Base-by-base conservation (phyloP, 2,888 invertebrate species). In the Teleogryllus oceanicus region DNA sequence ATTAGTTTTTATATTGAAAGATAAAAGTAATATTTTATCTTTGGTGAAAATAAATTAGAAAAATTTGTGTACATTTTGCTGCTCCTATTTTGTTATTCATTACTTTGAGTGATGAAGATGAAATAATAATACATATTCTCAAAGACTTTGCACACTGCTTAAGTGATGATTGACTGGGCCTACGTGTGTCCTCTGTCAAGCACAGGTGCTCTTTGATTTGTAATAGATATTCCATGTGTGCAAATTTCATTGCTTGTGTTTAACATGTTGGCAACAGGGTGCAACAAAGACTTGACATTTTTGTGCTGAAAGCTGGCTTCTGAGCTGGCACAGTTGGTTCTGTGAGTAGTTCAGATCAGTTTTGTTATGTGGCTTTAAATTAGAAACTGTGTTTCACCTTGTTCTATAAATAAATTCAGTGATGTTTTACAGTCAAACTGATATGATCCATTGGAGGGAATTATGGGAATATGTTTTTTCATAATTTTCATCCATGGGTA, bases 41-140 rank as follows among this genome's bases (percentile, higher is more conserved):
- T 50, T 50, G 2, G 76, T 76, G 76, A 76, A 76, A 16, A 76
- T 1, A 76, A 24, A 24, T 76, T 51, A 78, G 49, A 49, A 49
- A 78, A 78, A 51, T 51, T 76, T 24, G 20, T 18, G 10, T 76
- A 78, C 50, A 78, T 78, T 78, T 77, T 77, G 50, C 37, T 37
- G 37, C 37, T 37, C 37, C 37, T 37, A 37, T 37, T 37, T 37
- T 37, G 37, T 37, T 37, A 37, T 37, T 37, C 37, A 37, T 37
- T 37, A 37, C 37, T 37, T 37, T 37, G 37, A 37, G 37, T 37
- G 37, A 37, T 37, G 37, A 37, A 37, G 37, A 37, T 37, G 8
- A 37, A 37, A 37, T 37, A 37, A 37, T 37, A 37, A 37, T 37
- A 37, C 37, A 37, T 37, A 37, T 37, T 37, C 37, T 37, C 37